Evolutionary conservation across 2,113 vertebrate genomes (phyloP).

Genomic region (Caloenas nicobarica): DNA sequence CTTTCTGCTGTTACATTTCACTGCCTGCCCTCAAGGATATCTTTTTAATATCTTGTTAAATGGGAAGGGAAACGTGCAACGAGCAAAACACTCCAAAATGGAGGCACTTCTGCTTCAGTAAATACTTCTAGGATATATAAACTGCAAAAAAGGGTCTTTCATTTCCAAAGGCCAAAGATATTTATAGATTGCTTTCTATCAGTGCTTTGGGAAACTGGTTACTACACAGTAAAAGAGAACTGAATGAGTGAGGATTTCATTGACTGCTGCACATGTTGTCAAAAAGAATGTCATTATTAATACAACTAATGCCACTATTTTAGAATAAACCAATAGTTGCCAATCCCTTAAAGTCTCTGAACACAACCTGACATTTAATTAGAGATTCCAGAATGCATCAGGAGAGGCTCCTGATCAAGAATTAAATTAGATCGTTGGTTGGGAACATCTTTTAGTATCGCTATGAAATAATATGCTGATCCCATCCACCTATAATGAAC

Average conservation of each 20-base stretch:
- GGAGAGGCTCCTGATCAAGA: background rate
- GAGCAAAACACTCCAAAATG: conserved; percentile 18
- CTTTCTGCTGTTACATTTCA: conserved; percentile 21
- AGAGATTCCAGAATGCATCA: background rate
- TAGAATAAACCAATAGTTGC: background rate
- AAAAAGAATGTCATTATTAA: background rate
- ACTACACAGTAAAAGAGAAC: background rate
- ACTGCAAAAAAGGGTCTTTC: background rate
- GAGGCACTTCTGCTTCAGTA: conserved; percentile 46
- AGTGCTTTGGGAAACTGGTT: background rate
- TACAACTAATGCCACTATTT: background rate
- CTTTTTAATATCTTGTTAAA: conserved; percentile 61
- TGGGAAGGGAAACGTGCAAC: background rate
- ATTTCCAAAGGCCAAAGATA: conserved; percentile 35
- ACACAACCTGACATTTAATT: background rate
- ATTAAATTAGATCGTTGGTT: background rate
- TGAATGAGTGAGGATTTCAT: background rate
- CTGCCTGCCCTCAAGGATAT: conserved; percentile 32
- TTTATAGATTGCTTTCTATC: conserved; percentile 16
- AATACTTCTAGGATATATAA: conserved; percentile 41
- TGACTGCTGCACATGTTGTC: background rate
- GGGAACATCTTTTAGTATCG: background rate
- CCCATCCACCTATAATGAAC: background rate
- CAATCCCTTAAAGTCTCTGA: background rate
- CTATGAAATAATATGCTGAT: background rate